phyloP scores from a whole-genome alignment of 2,888 invertebrate genomes.

The Abrostola tripartita region DNA sequence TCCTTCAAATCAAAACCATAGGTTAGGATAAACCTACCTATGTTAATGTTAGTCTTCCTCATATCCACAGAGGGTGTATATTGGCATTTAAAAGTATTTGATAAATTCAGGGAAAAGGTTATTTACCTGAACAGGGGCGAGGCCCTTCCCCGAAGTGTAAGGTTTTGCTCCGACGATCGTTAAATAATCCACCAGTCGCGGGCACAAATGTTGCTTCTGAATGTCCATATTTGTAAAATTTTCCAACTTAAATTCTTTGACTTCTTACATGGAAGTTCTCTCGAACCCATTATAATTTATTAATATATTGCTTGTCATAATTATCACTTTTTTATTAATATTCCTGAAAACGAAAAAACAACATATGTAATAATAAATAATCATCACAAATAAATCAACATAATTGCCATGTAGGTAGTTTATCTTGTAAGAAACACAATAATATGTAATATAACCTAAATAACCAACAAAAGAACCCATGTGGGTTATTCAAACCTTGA shows the following conservation, averaged over 20 bases:
- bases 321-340: conserved; percentile 73
- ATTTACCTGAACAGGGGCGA: conserved; percentile 93
- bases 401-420: too few relatives aligned
- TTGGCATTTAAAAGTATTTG: too few relatives aligned
- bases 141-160: conserved; percentile 89
- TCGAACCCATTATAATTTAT: conserved; percentile 78
- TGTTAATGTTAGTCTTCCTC: too few relatives aligned
- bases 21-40: too few relatives aligned
- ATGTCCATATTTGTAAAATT: conserved; percentile 82
- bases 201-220: conserved; percentile 94
- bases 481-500: background rate
- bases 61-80: too few relatives aligned
- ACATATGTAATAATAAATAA: background rate
- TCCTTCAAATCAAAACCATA: too few relatives aligned
- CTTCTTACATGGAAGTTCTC: conserved; percentile 62
- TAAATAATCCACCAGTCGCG: conserved; percentile 97
- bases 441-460: background rate
- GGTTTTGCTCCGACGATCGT: conserved; percentile 98
- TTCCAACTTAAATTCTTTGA: conserved; percentile 51
- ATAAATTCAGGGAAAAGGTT: background rate
- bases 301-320: conserved; percentile 86
- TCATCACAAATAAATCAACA: background rate
- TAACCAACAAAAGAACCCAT: background rate
- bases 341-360: conserved; percentile 63
- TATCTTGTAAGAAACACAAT: background rate